Conservation (phyloP, 2,888 invertebrate species). For the Mythimna ferrago region DNA sequence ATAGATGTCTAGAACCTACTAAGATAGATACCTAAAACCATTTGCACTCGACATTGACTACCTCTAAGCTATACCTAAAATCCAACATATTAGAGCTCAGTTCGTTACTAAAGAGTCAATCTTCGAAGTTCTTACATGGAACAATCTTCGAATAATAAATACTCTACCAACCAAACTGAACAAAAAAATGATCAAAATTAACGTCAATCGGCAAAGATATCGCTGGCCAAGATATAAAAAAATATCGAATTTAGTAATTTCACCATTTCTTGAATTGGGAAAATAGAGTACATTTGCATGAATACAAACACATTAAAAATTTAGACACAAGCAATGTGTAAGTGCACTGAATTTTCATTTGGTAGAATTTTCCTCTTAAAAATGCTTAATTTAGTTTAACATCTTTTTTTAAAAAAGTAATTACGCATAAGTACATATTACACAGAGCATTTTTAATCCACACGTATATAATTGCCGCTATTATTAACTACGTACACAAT, state of each 20-base stretch:
- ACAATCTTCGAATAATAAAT: too few species aligned
- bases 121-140: too few species aligned
- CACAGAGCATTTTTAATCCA: constrained; percentile 13
- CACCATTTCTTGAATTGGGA: background rate
- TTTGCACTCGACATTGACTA: too few species aligned
- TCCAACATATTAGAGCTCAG: too few species aligned
- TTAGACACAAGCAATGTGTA: background rate
- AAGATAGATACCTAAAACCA: background rate
- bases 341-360: background rate
- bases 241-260: too few species aligned
- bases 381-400: background rate
- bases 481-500: constrained; percentile 59
- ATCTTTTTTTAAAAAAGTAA: too few species aligned
- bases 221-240: too few species aligned
- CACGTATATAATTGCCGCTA: constrained; percentile 22
- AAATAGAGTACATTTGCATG: background rate
- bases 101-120: too few species aligned
- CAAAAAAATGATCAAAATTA: too few species aligned
- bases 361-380: background rate
- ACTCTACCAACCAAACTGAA: too few species aligned
- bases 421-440: background rate
- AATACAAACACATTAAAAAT: background rate
- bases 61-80: too few species aligned
- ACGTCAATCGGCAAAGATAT: too few species aligned
- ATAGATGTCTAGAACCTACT: background rate